Percentiles rank a stretch among this genome's conserved stretches.
These are phyloP conservation scores for Platyscelio sp. DNA, from an alignment of 2,888 invertebrate genomes.

Conservation along the genomic window DNA sequence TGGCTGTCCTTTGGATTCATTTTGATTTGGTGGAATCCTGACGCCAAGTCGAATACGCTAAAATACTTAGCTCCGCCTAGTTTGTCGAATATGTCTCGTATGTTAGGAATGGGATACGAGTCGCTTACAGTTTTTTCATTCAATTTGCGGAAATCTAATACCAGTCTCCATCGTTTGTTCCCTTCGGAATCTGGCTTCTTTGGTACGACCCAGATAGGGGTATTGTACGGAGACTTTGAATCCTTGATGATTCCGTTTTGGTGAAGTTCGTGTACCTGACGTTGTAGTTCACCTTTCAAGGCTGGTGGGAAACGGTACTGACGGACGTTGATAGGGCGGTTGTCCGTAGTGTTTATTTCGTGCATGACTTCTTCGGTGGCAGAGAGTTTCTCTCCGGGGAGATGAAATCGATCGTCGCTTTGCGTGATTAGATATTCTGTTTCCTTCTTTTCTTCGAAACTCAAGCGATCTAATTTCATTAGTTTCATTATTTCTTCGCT, in stretches of 20 bases:
- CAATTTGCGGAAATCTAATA: background rate
- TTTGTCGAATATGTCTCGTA: background rate
- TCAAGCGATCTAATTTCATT: background rate
- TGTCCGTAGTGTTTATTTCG: background rate
- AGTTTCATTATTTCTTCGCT: background rate
- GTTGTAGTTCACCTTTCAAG: background rate
- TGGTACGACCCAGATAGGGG: slow-evolving; percentile 5
- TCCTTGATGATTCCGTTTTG: background rate
- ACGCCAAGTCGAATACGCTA: background rate
- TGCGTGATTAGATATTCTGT: background rate
- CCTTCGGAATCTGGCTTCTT: slow-evolving; percentile 9
- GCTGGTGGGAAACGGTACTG: slow-evolving; percentile 3
- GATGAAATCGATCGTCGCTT: background rate
- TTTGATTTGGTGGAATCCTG: background rate
- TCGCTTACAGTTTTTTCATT: background rate
- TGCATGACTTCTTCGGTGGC: background rate
- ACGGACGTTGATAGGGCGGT: background rate
- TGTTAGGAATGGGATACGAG: background rate
- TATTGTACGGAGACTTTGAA: slow-evolving; percentile 12
- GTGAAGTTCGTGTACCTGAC: background rate
- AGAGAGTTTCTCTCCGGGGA: background rate
- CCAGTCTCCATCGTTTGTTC: slow-evolving; percentile 1
- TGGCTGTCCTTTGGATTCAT: background rate
- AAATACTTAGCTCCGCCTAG: background rate
- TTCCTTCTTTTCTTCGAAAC: background rate